Evolutionary conservation across 2,113 vertebrate species (phyloP).

Genomic region (Sarotherodon lohbergeri): DNA sequence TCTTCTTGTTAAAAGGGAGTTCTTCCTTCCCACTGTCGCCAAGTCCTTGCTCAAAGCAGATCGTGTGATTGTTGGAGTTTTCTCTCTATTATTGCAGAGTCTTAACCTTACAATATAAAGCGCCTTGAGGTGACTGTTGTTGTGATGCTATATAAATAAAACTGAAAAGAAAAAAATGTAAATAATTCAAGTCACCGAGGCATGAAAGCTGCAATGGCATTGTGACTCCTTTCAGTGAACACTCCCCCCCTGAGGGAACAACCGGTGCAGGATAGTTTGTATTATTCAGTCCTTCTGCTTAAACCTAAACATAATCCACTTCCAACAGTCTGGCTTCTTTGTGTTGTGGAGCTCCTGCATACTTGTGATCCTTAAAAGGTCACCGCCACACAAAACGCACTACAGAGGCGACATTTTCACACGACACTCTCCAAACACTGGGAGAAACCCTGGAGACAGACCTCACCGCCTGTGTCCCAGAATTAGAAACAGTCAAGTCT

Average conservation of each 20-base stretch:
- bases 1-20: no score
- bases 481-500: conserved; percentile 44
- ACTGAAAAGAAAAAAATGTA: background rate
- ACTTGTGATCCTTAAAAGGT: conserved; percentile 55
- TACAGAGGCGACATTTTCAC: conserved; percentile 48
- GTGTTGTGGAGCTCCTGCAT: conserved; percentile 11
- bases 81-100: background rate
- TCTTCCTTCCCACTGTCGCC: background rate
- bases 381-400: conserved; percentile 43
- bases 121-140: background rate
- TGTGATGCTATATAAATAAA: background rate
- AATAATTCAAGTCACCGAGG: background rate
- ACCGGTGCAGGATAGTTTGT: background rate
- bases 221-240: background rate
- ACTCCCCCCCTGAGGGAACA: background rate
- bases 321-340: conserved; percentile 13
- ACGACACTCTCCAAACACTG: conserved; percentile 31
- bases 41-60: background rate
- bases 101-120: background rate
- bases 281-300: background rate
- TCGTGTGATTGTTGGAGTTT: background rate
- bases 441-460: conserved; percentile 47
- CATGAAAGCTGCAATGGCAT: background rate
- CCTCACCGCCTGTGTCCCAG: conserved; percentile 15
- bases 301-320: conserved; percentile 21